Percentiles rank a stretch among this genome's conserved stretches.
These are phyloP conservation scores for Nasonovia ribisnigri DNA, from an alignment of 2,888 invertebrate genomes.

Conservation along the genomic window DNA sequence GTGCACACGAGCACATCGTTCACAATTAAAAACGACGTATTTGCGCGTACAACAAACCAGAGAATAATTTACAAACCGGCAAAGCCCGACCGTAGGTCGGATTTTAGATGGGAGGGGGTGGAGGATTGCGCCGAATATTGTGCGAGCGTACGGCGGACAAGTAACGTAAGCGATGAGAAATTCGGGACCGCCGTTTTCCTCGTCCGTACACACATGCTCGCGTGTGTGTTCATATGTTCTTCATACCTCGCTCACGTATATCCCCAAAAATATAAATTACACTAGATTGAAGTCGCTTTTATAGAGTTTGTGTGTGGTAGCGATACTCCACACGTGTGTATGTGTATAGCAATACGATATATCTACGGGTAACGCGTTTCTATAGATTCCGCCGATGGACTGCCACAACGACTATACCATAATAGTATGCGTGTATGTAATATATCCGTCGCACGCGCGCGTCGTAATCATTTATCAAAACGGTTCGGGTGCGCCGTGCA, in stretches of 20 bases:
- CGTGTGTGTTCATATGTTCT: not conserved
- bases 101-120: not conserved
- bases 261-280: not conserved
- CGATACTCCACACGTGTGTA: not conserved
- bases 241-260: not conserved
- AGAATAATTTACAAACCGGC: slow-evolving; percentile 18
- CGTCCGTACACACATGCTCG: not conserved
- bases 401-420: not conserved
- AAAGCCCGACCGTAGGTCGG: not conserved
- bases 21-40: not conserved
- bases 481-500: not conserved
- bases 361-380: not conserved
- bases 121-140: not conserved
- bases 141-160: not conserved
- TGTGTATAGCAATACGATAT: not conserved
- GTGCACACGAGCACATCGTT: not conserved
- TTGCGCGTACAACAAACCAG: not conserved
- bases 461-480: slow-evolving; percentile 37
- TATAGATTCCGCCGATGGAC: not conserved
- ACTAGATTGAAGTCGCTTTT: not conserved
- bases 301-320: not conserved
- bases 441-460: not conserved
- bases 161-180: not conserved
- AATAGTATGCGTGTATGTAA: not conserved
- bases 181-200: not conserved